phyloP scores from a whole-genome alignment of 2,113 vertebrate genomes.

The Heterocephalus glaber region DNA sequence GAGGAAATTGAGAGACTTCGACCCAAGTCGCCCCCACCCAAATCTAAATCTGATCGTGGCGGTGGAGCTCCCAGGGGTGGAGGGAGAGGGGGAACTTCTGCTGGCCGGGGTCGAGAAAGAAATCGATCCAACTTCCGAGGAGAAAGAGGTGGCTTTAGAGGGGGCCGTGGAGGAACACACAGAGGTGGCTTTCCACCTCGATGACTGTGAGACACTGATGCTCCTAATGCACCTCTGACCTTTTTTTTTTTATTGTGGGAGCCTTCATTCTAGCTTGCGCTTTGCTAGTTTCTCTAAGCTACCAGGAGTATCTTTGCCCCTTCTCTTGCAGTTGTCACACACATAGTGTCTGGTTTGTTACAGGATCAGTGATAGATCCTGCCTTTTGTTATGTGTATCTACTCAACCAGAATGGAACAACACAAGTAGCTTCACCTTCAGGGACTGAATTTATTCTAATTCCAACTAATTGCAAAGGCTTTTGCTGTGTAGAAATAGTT shows the following conservation, averaged over 20 bases:
- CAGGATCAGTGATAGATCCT: neutral
- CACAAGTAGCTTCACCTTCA: neutral
- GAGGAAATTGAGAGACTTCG: slow-evolving; percentile 98
- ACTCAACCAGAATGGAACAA: neutral
- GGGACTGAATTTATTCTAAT: neutral
- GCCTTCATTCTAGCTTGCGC: neutral
- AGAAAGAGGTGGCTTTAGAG: slow-evolving; percentile 94
- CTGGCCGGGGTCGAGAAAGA: slow-evolving; percentile 93
- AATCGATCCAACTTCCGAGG: slow-evolving; percentile 96
- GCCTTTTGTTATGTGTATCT: neutral
- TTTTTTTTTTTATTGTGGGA: neutral
- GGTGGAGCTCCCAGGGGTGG: slow-evolving; percentile 94
- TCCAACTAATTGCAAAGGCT: neutral
- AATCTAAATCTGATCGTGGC: slow-evolving; percentile 93
- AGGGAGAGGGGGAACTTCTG: slow-evolving; percentile 91
- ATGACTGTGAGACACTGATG: slow-evolving; percentile 73
- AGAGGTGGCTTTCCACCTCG: slow-evolving; percentile 94
- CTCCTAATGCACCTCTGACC: rapidly evolving
- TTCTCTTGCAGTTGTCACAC: neutral
- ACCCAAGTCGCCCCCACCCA: slow-evolving; percentile 95
- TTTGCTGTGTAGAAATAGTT: neutral
- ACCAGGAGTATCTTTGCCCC: neutral
- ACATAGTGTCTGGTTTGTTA: neutral
- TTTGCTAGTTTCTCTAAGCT: slow-evolving; percentile 11
- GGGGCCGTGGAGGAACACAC: slow-evolving; percentile 93